Conservation (phyloP, 2,888 invertebrate genomes). For the Caenorhabditis drosophilae region DNA sequence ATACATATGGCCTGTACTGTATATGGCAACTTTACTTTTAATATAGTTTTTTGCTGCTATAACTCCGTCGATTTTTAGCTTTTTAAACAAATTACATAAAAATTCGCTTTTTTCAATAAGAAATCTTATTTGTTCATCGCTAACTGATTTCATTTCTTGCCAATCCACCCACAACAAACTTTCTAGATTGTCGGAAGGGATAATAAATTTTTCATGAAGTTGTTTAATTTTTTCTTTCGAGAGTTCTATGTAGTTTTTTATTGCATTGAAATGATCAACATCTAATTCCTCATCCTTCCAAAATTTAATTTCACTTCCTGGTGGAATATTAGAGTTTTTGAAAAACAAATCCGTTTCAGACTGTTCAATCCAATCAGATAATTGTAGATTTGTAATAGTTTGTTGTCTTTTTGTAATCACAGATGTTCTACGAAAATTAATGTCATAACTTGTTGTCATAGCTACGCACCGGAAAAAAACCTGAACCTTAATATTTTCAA, state of each 20-base stretch:
- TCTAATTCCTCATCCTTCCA: conserved; percentile 16
- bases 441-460: conserved; percentile 17
- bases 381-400: conserved; percentile 29
- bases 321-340: conserved; percentile 24
- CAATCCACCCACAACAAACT: conserved; percentile 25
- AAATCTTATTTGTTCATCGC: neutral
- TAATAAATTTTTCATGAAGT: conserved; percentile 3
- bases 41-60: conserved; percentile 11
- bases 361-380: conserved; percentile 39
- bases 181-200: conserved; percentile 12
- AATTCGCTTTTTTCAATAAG: conserved; percentile 12
- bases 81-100: conserved; percentile 7
- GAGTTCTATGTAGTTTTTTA: too few relatives aligned
- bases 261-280: neutral
- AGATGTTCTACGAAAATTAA: conserved; percentile 22
- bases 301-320: conserved; percentile 26
- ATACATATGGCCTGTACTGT: too few relatives aligned
- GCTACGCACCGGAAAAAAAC: conserved; percentile 27
- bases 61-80: conserved; percentile 19
- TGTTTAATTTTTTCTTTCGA: too few relatives aligned
- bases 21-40: too few relatives aligned
- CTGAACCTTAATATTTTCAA: conserved; percentile 8
- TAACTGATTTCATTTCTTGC: conserved; percentile 12
- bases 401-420: conserved; percentile 33
- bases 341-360: conserved; percentile 24